These are phyloP conservation scores for Mylabris sibirica DNA, from an alignment of 2,888 invertebrate genomes.

Conservation along the genomic window DNA sequence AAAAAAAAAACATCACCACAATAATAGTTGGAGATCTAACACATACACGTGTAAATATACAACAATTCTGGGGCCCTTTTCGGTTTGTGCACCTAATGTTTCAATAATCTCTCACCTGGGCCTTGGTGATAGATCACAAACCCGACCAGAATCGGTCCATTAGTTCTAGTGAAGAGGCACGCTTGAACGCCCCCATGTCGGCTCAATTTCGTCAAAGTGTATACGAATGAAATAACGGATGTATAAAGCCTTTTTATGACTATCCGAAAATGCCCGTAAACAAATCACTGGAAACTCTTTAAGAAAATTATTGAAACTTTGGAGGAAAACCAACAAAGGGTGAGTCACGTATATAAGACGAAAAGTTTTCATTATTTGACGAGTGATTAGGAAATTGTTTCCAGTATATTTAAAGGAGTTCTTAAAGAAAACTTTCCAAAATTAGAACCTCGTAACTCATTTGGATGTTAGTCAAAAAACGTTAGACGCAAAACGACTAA, in stretches of 20 bases:
- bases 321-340: no score
- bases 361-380: no score
- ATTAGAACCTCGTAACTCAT: no score
- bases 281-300: neutral
- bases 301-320: neutral
- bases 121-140: slow-evolving; percentile 25
- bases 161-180: slow-evolving; percentile 54
- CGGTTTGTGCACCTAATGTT: slow-evolving; percentile 34
- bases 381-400: no score
- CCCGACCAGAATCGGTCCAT: slow-evolving; percentile 53
- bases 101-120: slow-evolving; percentile 46
- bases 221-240: slow-evolving; percentile 13
- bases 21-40: neutral
- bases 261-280: neutral
- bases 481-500: no score
- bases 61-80: slow-evolving; percentile 14
- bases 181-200: slow-evolving; percentile 59
- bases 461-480: no score
- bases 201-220: slow-evolving; percentile 51
- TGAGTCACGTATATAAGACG: no score
- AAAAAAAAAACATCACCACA: slow-evolving; percentile 10
- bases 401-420: neutral
- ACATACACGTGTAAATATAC: slow-evolving; percentile 29
- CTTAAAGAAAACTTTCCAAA: neutral
- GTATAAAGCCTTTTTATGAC: neutral